Conservation (phyloP, 2,113 vertebrate genomes). For the Bubo scandiacus region DNA sequence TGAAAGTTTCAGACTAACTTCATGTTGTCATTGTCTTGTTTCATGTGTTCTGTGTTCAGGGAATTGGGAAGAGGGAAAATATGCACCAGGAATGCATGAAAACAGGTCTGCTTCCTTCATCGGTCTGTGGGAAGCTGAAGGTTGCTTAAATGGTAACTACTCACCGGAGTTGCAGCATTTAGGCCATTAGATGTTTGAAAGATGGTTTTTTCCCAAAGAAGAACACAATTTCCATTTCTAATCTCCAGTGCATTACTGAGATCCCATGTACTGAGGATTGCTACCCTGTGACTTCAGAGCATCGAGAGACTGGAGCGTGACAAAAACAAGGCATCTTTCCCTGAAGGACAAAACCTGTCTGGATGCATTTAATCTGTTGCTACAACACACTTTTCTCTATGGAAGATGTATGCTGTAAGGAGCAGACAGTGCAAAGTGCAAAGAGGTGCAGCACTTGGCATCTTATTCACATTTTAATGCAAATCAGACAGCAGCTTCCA, state of each 20-base stretch:
- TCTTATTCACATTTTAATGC: not conserved
- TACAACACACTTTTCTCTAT: not conserved
- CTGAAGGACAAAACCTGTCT: not conserved
- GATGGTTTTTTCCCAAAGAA: not conserved
- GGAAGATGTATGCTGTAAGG: not conserved
- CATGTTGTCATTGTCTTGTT: not conserved
- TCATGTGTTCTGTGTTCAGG: not conserved
- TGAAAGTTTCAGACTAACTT: not conserved
- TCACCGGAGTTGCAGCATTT: not conserved
- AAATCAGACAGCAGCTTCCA: not conserved
- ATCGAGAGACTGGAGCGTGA: rapidly evolving
- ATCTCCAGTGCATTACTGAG: not conserved
- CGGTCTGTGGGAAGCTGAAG: not conserved
- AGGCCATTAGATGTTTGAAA: not conserved
- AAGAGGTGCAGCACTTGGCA: not conserved
- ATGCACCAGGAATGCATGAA: rapidly evolving
- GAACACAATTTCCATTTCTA: not conserved
- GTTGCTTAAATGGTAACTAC: not conserved
- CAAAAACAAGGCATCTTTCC: not conserved
- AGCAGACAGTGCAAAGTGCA: not conserved
- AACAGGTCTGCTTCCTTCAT: not conserved
- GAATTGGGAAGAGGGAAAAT: not conserved
- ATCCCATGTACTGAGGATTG: not conserved
- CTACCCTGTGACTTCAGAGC: not conserved
- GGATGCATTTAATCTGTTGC: not conserved